Percentiles rank a stretch among this genome's conserved stretches.
phyloP scores from a whole-genome alignment of 2,888 invertebrate species.

The Amphipyra berbera region DNA sequence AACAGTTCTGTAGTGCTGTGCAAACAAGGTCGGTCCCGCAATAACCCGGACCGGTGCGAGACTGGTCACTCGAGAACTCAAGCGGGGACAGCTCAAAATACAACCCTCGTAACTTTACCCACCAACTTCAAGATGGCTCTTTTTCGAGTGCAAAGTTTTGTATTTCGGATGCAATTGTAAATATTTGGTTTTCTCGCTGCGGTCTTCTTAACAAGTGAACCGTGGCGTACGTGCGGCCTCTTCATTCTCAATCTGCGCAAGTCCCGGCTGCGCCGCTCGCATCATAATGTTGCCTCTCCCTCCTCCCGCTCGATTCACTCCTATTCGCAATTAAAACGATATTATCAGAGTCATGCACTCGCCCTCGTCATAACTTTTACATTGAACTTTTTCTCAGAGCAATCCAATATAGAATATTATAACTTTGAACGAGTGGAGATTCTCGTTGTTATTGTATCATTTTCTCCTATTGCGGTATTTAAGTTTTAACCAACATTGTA shows the following conservation, averaged over 20 bases:
- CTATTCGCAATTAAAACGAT: slow-evolving; percentile 83
- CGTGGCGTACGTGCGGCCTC: slow-evolving; percentile 77
- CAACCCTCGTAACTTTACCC: slow-evolving; percentile 68
- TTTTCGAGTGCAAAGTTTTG: slow-evolving; percentile 81
- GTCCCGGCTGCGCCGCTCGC: slow-evolving; percentile 63
- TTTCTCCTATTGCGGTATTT: slow-evolving; percentile 28
- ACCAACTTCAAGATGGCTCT: slow-evolving; percentile 78
- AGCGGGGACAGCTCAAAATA: slow-evolving; percentile 76
- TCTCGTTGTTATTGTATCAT: slow-evolving; percentile 43
- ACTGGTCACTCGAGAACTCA: slow-evolving; percentile 79
- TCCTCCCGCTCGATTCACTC: slow-evolving; percentile 65
- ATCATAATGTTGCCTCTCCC: slow-evolving; percentile 73
- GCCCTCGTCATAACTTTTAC: slow-evolving; percentile 69
- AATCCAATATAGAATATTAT: slow-evolving; percentile 55
- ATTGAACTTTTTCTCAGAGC: slow-evolving; percentile 60
- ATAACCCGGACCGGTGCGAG: slow-evolving; percentile 72
- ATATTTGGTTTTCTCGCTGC: slow-evolving; percentile 82
- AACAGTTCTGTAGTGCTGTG: slow-evolving; percentile 81
- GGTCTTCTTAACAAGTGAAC: slow-evolving; percentile 82
- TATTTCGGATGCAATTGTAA: slow-evolving; percentile 82
- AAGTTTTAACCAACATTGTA: slow-evolving; percentile 12
- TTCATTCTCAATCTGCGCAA: slow-evolving; percentile 75
- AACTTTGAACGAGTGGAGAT: slow-evolving; percentile 45
- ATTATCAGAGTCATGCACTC: slow-evolving; percentile 80
- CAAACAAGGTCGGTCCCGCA: slow-evolving; percentile 81